A percentile compares a stretch with the other conserved stretches of the same genome.
phyloP scores from a whole-genome alignment of 2,113 vertebrate genomes.

The Trichechus manatus region DNA sequence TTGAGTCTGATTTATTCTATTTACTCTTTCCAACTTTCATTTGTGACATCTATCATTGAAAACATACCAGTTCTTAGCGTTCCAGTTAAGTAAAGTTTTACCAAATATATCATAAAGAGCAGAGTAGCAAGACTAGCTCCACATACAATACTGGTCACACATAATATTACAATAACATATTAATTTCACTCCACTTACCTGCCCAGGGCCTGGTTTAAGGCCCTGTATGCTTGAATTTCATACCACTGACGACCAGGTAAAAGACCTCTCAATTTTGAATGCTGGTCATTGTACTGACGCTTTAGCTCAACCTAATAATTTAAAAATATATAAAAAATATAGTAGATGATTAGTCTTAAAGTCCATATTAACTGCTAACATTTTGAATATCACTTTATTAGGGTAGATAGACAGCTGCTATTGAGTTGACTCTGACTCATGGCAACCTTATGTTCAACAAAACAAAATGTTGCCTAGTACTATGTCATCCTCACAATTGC shows the following conservation, averaged over 20 bases:
- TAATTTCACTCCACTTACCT: conserved; percentile 89
- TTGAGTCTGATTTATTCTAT: conserved; percentile 25
- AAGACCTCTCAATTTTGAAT: conserved; percentile 94
- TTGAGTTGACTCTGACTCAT: neutral
- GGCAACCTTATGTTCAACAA: neutral
- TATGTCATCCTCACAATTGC: neutral
- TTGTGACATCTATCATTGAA: conserved; percentile 27
- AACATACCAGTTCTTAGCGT: neutral
- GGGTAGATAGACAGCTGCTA: neutral
- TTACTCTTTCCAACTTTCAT: conserved; percentile 23
- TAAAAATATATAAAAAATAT: conserved; percentile 53
- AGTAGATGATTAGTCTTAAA: conserved; percentile 45
- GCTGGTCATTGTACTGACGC: conserved; percentile 97
- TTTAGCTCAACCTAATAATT: conserved; percentile 95
- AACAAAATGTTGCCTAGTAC: neutral
- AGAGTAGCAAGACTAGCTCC: neutral
- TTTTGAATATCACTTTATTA: conserved; percentile 42
- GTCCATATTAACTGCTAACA: conserved; percentile 33
- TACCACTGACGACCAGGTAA: conserved; percentile 96
- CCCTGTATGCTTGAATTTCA: conserved; percentile 98
- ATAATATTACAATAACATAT: neutral
- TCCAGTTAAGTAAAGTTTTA: conserved; percentile 53
- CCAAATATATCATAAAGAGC: neutral
- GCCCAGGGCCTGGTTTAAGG: conserved; percentile 98
- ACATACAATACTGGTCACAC: neutral